Conservation (phyloP, 2,113 vertebrate species). For the Circaetus gallicus region DNA sequence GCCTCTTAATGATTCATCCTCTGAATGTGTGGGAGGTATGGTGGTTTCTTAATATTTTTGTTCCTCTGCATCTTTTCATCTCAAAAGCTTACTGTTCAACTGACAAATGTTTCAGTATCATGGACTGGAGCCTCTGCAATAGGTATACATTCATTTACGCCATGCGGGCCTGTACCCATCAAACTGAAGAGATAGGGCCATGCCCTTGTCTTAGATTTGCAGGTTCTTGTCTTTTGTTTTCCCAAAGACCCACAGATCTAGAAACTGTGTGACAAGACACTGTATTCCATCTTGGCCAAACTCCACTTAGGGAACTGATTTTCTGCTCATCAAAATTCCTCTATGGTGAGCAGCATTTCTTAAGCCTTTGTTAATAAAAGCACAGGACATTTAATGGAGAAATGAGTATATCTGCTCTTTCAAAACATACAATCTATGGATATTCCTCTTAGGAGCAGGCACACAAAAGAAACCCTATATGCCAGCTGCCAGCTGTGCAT, state of each 20-base stretch:
- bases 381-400: background rate
- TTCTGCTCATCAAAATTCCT: background rate
- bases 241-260: background rate
- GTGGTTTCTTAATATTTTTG: conserved; percentile 39
- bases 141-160: background rate
- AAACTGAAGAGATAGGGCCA: background rate
- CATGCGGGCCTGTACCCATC: fast-evolving
- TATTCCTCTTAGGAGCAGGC: conserved; percentile 2
- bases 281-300: background rate
- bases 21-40: conserved; percentile 6
- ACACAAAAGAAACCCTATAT: background rate
- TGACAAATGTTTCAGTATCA: background rate
- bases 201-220: background rate
- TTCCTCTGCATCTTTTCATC: background rate
- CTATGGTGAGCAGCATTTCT: background rate
- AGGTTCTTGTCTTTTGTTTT: background rate
- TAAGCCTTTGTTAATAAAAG: conserved; percentile 2
- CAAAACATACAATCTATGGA: background rate
- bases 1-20: conserved; percentile 2
- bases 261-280: background rate
- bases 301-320: background rate
- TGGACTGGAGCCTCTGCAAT: background rate
- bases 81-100: background rate
- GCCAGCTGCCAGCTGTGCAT: conserved; percentile 20
- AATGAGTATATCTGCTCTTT: background rate